Evolutionary conservation across 2,888 invertebrate genomes (phyloP).

Genomic region (Phanerotoma sp.): DNA sequence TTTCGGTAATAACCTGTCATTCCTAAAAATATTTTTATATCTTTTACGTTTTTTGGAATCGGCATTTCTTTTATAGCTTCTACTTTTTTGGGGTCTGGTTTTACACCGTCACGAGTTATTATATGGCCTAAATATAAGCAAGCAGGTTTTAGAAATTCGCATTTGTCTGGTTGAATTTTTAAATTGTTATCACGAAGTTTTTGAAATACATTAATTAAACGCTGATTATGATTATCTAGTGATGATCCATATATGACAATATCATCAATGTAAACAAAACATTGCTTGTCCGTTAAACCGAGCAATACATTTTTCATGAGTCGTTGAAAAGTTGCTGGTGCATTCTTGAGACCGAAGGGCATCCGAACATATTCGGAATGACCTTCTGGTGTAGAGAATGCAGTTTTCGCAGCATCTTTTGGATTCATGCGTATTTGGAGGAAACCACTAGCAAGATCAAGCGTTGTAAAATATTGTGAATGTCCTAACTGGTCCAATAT

Average conservation of each 20-base stretch:
- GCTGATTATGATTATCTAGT: background rate
- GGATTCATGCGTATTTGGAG: constrained; percentile 3
- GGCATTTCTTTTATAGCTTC: background rate
- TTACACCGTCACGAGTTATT: background rate
- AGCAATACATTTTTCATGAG: background rate
- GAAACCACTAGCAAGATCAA: constrained; percentile 12
- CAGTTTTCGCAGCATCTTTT: background rate
- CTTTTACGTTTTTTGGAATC: background rate
- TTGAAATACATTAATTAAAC: background rate
- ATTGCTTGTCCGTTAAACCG: background rate
- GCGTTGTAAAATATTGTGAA: constrained; percentile 1
- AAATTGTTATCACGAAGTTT: background rate
- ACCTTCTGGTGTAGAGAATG: constrained; percentile 11
- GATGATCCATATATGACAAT: background rate
- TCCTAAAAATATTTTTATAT: background rate
- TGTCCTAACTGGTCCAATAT: constrained; percentile 2
- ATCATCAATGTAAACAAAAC: background rate
- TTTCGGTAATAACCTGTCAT: constrained; percentile 7
- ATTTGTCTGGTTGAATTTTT: background rate
- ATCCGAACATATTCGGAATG: background rate
- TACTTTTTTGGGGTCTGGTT: background rate
- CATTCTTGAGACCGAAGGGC: constrained; percentile 9
- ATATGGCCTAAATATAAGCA: background rate
- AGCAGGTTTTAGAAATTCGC: background rate
- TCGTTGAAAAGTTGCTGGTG: constrained; percentile 1